Base-by-base conservation (phyloP, 2,113 vertebrate species). In the Collichthys lucidus region DNA sequence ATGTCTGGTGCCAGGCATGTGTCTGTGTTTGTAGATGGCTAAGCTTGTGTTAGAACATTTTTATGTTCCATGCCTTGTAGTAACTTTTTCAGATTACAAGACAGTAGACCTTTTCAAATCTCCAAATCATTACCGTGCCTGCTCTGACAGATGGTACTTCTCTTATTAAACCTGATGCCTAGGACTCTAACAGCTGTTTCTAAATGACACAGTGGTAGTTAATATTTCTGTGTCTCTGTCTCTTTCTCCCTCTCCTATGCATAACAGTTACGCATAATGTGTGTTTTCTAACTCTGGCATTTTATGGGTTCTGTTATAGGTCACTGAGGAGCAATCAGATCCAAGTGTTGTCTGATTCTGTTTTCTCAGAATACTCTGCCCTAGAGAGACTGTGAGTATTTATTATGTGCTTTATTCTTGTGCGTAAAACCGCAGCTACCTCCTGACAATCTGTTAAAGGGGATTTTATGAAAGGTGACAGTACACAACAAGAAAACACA, bases 371-470 rank as follows among this genome's bases (percentile, higher is more conserved):
- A 35, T 94, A 92, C 57, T 77, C 90, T 64, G 88, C 92, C 7
- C 91, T 96, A 19, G 90, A 95, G 83, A 95, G 95, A 89, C 89
- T 95, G 92, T 96, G 86, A 96, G 94, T 95, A 79, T 73, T 47
- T 40, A 14, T 46, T 14, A 46, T 46, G 3, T 46, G 44, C 4
- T 46, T 55, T 22, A 49, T 49, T 46, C 15, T 11, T 46, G 11
- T 12, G 44, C 12, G 44, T 14, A 46, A 4, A 46, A 46, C 16
- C 22, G 19, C 17, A 17, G 12, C 44, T 53, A 15, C 11, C 24
- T 24, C 5, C 22, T n/a, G 29, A 55, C 47, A 55, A 22, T 53
- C 11, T 5, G 4, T 29, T 31, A 31, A 17, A 22, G 3, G 66
- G 35, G 49, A 69, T 15, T 40, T 70, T 14, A 46, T 40, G 35